Base-by-base conservation (phyloP, 2,888 invertebrate species). In the Cantharis lateralis region DNA sequence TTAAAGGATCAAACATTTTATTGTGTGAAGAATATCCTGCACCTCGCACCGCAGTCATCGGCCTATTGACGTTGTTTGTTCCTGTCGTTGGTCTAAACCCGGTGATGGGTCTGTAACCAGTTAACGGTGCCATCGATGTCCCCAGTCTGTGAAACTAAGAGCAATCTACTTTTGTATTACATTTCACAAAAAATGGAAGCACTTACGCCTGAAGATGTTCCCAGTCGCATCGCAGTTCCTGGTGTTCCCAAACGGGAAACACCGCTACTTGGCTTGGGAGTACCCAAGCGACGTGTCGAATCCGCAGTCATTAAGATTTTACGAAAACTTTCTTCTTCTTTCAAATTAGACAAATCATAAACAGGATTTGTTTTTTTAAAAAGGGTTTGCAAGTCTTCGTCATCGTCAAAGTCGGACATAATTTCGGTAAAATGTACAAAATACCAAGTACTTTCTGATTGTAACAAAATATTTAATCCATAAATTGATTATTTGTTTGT, bases 21-120 rank as follows among this genome's bases (percentile, higher is more conserved):
- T 88, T 91, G 84, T 91, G 92, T 1, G 97, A 96, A 4, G 96
- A 96, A 87, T 97, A 99, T 0, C 99, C 99, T 24, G 97, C 98
- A 10, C 97, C 98, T 75, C 97, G 91, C 62, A 99, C 96, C 1
- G 99, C 98, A 3, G 99, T 99, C 91, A 99, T 98, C 0, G 99
- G 99, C 75, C 99, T 82, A 72, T 85, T 88, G 4, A 87, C 83
- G n/a, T 83, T 79, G 71, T 87, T 88, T 7, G 82, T 80, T 5
- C 87, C 87, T 10, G 89, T 89, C 16, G 85, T 85, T 18, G 89
- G 88, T 32, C 88, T 81, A 72, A 86, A 87, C 28, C 87, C 88
- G 1, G 90, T 89, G n/a, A 87, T 88, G 5, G 89, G 87, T 75
- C 87, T 84, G 70, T 86, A 85, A 16, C 86, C 82, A 2, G 81